phyloP scores from a whole-genome alignment of 2,797 vertebrate genomes.

The Falco naumanni region DNA sequence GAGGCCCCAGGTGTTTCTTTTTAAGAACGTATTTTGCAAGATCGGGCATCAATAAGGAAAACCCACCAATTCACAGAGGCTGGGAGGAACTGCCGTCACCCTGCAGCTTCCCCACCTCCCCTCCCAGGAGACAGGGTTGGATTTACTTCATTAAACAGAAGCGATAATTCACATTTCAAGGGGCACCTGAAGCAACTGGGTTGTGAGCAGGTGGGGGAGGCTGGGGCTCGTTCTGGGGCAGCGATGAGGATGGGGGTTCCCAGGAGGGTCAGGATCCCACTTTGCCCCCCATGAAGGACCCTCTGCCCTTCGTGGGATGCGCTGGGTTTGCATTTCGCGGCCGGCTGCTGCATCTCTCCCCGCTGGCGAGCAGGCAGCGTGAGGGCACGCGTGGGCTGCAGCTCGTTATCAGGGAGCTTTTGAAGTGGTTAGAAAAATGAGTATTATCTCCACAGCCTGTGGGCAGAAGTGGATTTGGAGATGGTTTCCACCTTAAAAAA shows the following conservation, averaged over 20 bases:
- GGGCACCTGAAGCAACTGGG: accelerated
- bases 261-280: not conserved
- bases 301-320: accelerated
- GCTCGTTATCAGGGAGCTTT: not conserved
- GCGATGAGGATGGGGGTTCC: not conserved
- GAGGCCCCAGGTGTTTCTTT: not conserved
- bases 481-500: not conserved
- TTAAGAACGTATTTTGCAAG: not conserved
- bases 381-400: not conserved
- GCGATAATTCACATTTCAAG: not conserved
- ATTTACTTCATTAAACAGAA: not conserved
- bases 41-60: not conserved
- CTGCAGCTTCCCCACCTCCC: not conserved
- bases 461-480: not conserved
- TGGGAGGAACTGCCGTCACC: not conserved
- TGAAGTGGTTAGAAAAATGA: constrained; percentile 26
- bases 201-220: not conserved
- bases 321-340: accelerated
- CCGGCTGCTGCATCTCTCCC: not conserved
- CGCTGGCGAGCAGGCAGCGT: too few species aligned
- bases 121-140: not conserved
- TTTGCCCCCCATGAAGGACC: not conserved
- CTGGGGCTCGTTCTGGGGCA: not conserved
- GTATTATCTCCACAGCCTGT: not conserved
- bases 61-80: not conserved